Evolutionary conservation across 2,113 vertebrate species (phyloP).

Genomic region (Climacteris rufus): DNA sequence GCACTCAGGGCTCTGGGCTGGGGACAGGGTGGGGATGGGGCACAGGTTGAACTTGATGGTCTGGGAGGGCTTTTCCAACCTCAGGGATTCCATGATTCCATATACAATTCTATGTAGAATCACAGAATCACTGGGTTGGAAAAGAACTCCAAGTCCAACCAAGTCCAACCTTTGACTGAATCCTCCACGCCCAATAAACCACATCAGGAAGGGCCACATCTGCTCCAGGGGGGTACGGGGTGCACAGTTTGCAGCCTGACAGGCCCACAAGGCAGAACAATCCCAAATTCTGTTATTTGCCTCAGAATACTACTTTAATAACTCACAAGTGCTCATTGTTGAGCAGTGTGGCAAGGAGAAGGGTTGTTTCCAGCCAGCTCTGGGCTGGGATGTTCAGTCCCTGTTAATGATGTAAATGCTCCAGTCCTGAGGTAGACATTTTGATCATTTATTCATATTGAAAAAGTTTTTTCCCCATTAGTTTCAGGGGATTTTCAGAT

Average conservation of each 20-base stretch:
- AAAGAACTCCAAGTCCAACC: neutral
- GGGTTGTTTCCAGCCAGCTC: neutral
- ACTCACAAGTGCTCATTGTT: neutral
- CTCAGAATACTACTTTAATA: neutral
- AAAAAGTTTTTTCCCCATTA: neutral
- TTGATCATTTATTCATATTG: neutral
- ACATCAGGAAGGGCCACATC: fast-evolving
- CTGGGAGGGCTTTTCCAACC: neutral
- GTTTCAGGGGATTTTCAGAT: neutral
- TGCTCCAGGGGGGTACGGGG: too few species aligned
- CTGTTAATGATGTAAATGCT: neutral
- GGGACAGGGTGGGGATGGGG: fast-evolving
- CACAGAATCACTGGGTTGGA: neutral
- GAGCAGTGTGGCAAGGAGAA: neutral
- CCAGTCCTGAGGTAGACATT: neutral
- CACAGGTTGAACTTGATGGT: fast-evolving
- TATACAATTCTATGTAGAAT: neutral
- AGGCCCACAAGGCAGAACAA: neutral
- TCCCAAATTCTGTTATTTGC: neutral
- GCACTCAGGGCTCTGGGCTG: neutral
- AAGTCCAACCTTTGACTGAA: neutral
- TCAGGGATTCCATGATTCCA: neutral
- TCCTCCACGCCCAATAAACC: neutral
- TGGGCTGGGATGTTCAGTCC: neutral
- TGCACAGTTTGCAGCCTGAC: neutral